phyloP scores from a whole-genome alignment of 2,797 vertebrate genomes.

The Vireo griseus region DNA sequence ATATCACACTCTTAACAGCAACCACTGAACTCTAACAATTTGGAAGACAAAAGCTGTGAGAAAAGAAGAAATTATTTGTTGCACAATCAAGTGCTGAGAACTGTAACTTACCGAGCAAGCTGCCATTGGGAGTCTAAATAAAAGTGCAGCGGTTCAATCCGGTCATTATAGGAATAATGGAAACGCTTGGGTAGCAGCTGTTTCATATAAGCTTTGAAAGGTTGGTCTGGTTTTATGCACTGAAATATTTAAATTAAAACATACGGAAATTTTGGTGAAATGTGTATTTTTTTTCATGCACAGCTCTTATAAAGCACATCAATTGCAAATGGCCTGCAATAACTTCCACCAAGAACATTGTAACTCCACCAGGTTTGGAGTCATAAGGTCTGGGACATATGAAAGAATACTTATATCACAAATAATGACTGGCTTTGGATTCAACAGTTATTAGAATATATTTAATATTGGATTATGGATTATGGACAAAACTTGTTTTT shows the following conservation, averaged over 20 bases:
- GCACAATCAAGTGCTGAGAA: neutral
- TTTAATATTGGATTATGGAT: neutral
- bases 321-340: neutral
- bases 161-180: constrained; percentile 84
- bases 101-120: constrained; percentile 83
- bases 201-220: constrained; percentile 89
- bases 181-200: constrained; percentile 89
- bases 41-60: neutral
- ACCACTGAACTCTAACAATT: neutral
- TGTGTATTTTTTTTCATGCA: neutral
- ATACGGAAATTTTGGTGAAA: neutral
- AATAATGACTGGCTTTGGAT: neutral
- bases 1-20: neutral
- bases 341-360: neutral
- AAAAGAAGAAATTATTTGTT: neutral
- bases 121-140: constrained; percentile 90
- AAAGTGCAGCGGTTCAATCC: constrained; percentile 86
- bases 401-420: neutral
- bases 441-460: neutral
- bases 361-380: neutral
- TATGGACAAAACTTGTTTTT: neutral
- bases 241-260: constrained; percentile 67
- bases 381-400: neutral
- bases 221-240: constrained; percentile 84
- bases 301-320: neutral